A percentile compares a stretch with the other conserved stretches of the same genome.
phyloP scores from a whole-genome alignment of 2,888 invertebrate genomes.

The Drosophila meridiana region DNA sequence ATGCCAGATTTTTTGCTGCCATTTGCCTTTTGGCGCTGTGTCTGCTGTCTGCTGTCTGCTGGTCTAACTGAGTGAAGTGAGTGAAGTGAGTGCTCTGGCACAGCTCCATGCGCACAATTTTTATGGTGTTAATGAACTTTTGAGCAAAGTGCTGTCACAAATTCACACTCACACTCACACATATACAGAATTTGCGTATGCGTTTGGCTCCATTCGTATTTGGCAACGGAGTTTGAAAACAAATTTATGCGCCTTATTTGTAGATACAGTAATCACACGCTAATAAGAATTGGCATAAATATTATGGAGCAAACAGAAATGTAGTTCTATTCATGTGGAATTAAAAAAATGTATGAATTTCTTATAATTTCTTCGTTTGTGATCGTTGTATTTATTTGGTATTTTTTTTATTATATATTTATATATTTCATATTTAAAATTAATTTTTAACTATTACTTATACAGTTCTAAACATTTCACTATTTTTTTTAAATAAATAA shows the following conservation, averaged over 20 bases:
- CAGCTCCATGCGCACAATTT: constrained; percentile 55
- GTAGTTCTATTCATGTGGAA: background rate
- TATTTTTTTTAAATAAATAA: too few relatives aligned
- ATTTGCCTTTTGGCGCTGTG: constrained; percentile 46
- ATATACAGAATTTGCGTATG: constrained; percentile 3
- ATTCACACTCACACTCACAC: constrained; percentile 2
- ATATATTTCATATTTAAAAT: too few relatives aligned
- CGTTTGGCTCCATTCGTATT: constrained; percentile 32
- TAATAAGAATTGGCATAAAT: background rate
- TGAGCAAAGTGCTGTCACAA: constrained; percentile 34
- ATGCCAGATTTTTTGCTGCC: constrained; percentile 59
- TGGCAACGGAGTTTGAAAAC: constrained; percentile 34
- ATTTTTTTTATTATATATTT: too few relatives aligned
- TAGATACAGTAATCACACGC: constrained; percentile 3
- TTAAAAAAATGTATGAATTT: background rate
- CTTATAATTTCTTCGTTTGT: too few relatives aligned
- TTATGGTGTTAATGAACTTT: constrained; percentile 80
- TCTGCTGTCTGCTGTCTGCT: constrained; percentile 43
- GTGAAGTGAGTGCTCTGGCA: constrained; percentile 58
- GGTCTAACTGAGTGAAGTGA: constrained; percentile 28
- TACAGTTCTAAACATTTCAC: too few relatives aligned
- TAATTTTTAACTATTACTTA: too few relatives aligned
- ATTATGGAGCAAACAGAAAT: too few relatives aligned
- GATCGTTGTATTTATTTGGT: too few relatives aligned
- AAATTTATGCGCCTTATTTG: constrained; percentile 27